These are phyloP conservation scores for Odontophorus gujanensis DNA, from an alignment of 2,113 vertebrate genomes.

Conservation along the genomic window DNA sequence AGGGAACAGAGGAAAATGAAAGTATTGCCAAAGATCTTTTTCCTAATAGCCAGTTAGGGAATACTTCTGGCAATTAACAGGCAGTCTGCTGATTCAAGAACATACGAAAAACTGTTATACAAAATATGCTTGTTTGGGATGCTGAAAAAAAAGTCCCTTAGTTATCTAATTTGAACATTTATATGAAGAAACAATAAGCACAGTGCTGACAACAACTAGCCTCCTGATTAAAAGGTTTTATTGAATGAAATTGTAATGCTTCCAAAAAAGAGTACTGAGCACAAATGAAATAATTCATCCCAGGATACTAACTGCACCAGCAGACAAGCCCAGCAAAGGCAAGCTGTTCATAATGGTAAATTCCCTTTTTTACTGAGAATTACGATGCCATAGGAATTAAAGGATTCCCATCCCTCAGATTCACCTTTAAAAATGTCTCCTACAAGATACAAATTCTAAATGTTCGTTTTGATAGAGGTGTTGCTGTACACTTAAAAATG, in stretches of 20 bases:
- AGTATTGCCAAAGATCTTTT: slow-evolving; percentile 30
- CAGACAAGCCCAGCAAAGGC: background rate
- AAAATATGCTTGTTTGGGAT: slow-evolving; percentile 32
- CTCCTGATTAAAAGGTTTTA: slow-evolving; percentile 33
- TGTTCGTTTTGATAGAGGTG: background rate
- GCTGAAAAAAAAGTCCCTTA: slow-evolving; percentile 27
- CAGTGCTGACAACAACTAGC: slow-evolving; percentile 6
- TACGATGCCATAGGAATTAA: background rate
- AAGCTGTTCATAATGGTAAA: background rate
- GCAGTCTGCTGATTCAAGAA: slow-evolving; percentile 60
- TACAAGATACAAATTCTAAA: background rate
- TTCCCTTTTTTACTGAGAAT: background rate
- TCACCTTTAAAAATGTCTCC: background rate
- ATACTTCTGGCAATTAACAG: slow-evolving; percentile 70
- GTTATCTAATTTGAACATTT: slow-evolving; percentile 46
- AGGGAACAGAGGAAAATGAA: background rate
- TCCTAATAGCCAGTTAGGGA: slow-evolving; percentile 44
- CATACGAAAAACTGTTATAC: slow-evolving; percentile 50
- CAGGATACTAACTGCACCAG: background rate
- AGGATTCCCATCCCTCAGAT: fast-evolving
- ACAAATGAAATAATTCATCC: background rate
- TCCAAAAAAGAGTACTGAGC: slow-evolving; percentile 3
- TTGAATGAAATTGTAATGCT: slow-evolving; percentile 25
- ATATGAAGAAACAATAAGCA: slow-evolving; percentile 58
- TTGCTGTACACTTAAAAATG: background rate